Percentiles rank a stretch among this genome's conserved stretches.
Evolutionary conservation across 2,113 vertebrate genomes (phyloP).

Genomic region (Narcine bancroftii): DNA sequence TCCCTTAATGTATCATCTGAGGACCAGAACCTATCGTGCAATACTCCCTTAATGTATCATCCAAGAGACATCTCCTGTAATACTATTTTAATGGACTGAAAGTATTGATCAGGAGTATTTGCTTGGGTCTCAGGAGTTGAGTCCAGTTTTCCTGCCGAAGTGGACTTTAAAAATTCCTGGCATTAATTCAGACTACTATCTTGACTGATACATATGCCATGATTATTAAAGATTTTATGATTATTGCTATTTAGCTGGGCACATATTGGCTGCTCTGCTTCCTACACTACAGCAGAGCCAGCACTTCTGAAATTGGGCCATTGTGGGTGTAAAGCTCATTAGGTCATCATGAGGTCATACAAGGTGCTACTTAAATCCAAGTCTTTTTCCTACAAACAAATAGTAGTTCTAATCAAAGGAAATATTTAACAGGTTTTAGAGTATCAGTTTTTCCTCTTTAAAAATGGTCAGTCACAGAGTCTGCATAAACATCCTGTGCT

Average conservation of each 20-base stretch:
- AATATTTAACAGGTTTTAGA: neutral
- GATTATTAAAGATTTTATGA: neutral
- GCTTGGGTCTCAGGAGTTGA: neutral
- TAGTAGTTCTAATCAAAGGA: neutral
- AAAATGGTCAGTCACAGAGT: constrained; percentile 44
- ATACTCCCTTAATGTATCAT: neutral
- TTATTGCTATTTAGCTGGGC: neutral
- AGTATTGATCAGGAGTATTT: neutral
- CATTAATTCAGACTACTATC: neutral
- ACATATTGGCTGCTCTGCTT: neutral
- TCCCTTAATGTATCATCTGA: too few relatives aligned
- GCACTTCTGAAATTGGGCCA: neutral
- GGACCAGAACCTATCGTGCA: too few relatives aligned
- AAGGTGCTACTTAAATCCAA: neutral
- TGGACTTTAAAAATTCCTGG: neutral
- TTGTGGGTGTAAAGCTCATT: neutral
- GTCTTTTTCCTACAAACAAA: neutral
- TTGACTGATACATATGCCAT: neutral
- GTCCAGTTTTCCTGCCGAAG: neutral
- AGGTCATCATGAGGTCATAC: too few relatives aligned
- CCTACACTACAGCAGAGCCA: neutral
- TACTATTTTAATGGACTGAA: neutral
- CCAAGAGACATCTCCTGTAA: too few relatives aligned
- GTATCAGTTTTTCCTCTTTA: neutral
- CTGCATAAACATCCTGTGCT: constrained; percentile 53